phyloP scores from a whole-genome alignment of 2,113 vertebrate species.

The Coreoperca whiteheadi region DNA sequence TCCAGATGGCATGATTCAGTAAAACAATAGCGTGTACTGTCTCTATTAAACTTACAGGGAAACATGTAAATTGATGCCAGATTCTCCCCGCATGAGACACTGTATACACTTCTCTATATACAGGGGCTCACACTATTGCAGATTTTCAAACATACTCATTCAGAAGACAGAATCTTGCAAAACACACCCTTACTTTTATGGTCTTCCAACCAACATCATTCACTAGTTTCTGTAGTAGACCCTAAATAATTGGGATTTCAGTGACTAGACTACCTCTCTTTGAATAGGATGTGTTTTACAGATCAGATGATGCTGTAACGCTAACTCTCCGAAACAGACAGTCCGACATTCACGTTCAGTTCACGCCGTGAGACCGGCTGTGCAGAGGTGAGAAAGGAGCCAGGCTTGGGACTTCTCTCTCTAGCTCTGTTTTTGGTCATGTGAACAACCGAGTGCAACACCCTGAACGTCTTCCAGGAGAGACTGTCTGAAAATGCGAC shows the following conservation, averaged over 20 bases:
- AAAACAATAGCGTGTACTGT: conserved; percentile 33
- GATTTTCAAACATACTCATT: background rate
- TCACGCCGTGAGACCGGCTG: no score
- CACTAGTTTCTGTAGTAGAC: background rate
- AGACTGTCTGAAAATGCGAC: no score
- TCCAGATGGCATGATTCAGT: conserved; percentile 44
- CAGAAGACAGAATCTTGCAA: background rate
- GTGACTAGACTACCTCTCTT: background rate
- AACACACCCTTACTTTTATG: background rate
- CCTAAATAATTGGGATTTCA: background rate
- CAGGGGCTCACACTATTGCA: background rate
- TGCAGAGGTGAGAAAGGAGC: no score
- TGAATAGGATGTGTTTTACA: background rate
- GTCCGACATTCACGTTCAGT: no score
- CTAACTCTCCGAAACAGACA: no score
- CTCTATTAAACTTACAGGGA: conserved; percentile 28
- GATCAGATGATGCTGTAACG: background rate
- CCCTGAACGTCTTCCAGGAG: no score
- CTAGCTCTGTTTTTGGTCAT: no score
- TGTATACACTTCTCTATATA: no score
- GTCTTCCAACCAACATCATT: background rate
- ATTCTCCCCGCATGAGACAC: conserved; percentile 27
- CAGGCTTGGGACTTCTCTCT: no score
- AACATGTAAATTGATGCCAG: conserved; percentile 20
- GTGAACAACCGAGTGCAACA: no score